These are phyloP conservation scores for Columbina picui DNA, from an alignment of 2,113 vertebrate genomes.

Conservation along the genomic window DNA sequence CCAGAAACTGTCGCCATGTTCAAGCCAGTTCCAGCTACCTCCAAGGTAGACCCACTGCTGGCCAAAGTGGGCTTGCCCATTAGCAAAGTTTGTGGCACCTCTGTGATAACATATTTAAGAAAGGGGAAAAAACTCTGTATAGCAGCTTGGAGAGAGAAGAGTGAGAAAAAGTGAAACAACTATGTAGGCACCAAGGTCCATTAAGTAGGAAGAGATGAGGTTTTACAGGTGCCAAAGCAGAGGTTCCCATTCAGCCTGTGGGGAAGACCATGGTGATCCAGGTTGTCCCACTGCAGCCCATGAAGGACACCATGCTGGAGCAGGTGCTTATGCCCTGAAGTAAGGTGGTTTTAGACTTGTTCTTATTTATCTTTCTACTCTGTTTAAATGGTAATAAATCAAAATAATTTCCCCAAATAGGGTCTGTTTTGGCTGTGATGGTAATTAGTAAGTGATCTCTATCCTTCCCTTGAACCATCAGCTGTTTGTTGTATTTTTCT, in stretches of 20 bases:
- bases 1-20: not conserved
- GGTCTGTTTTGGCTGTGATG: not conserved
- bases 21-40: not conserved
- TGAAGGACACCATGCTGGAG: accelerated
- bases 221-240: not conserved
- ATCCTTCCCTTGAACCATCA: not conserved
- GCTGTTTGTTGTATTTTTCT: not conserved
- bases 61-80: not conserved
- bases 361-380: not conserved
- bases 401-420: not conserved
- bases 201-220: not conserved
- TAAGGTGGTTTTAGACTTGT: not conserved
- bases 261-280: not conserved
- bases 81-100: accelerated
- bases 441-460: not conserved
- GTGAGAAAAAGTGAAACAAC: not conserved
- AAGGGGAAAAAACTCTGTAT: not conserved
- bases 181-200: not conserved
- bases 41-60: not conserved
- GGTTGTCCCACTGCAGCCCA: not conserved
- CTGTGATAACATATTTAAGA: not conserved
- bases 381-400: not conserved
- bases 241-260: not conserved
- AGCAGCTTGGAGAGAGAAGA: not conserved
- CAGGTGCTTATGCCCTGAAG: not conserved